phyloP scores from a whole-genome alignment of 2,113 vertebrate genomes.

The Prinia subflava region DNA sequence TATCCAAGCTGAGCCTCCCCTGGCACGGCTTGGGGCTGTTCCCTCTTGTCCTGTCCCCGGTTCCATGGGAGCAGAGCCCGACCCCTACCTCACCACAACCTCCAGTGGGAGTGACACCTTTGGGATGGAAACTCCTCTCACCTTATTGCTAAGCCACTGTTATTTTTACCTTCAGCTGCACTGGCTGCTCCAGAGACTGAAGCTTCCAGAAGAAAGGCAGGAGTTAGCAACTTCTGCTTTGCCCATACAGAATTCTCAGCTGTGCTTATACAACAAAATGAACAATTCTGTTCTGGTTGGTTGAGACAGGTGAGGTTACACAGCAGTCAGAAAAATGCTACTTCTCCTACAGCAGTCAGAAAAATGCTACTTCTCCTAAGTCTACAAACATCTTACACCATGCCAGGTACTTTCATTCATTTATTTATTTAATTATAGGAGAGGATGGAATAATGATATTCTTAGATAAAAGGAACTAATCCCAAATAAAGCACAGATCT shows the following conservation, averaged over 20 bases:
- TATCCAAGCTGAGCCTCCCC: not conserved
- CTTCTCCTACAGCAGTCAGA: not conserved
- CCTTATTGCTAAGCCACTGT: not conserved
- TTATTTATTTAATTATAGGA: not conserved
- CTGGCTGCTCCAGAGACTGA: not conserved
- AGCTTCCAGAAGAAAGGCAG: not conserved
- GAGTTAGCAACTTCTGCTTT: not conserved
- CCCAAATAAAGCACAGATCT: not conserved
- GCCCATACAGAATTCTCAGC: not conserved
- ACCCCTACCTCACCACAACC: not conserved
- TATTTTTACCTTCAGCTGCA: not conserved
- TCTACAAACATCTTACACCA: not conserved
- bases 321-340: not conserved
- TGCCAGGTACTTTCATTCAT: not conserved
- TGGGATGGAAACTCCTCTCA: not conserved
- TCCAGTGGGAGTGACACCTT: not conserved
- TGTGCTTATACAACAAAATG: not conserved
- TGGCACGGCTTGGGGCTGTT: accelerated
- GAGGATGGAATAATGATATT: not conserved
- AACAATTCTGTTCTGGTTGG: not conserved
- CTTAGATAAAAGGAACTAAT: not conserved
- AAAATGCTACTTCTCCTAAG: not conserved
- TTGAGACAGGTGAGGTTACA: not conserved
- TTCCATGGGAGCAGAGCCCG: not conserved
- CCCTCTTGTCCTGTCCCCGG: not conserved